Conservation (phyloP, 2,113 vertebrate species). For the Rhinolophus ferrumequinum region DNA sequence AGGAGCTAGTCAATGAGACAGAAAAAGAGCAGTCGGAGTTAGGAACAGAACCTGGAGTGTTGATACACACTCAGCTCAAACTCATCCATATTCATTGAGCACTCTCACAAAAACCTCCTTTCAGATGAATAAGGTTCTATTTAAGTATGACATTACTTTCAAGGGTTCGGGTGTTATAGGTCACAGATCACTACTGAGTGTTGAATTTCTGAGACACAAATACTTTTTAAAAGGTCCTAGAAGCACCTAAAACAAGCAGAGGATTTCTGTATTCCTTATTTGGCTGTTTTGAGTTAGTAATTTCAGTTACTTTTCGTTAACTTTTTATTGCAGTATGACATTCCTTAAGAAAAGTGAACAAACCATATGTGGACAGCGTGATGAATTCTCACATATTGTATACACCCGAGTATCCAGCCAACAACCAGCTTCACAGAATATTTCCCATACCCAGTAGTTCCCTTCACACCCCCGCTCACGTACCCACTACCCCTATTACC, state of each 20-base stretch:
- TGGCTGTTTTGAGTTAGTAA: neutral
- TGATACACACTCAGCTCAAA: neutral
- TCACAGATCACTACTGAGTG: slow-evolving; percentile 48
- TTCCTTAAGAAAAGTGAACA: neutral
- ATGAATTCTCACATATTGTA: neutral
- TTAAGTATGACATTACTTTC: slow-evolving; percentile 59
- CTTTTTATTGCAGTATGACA: slow-evolving; percentile 7
- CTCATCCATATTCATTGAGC: slow-evolving; percentile 48
- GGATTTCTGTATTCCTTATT: neutral
- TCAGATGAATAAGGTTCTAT: slow-evolving; percentile 57
- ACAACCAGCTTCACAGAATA: neutral
- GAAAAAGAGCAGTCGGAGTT: neutral
- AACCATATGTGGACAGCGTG: neutral
- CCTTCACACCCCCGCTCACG: fast-evolving
- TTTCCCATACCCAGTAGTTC: neutral
- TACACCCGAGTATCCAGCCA: neutral
- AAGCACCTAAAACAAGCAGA: neutral
- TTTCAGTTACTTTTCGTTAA: neutral
- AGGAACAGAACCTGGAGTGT: neutral
- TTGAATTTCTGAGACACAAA: slow-evolving; percentile 58
- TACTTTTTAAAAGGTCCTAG: slow-evolving; percentile 30
- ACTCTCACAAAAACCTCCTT: slow-evolving; percentile 31
- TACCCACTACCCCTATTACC: neutral
- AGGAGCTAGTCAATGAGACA: neutral
- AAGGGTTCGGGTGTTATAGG: slow-evolving; percentile 9